Base-by-base conservation (phyloP, 92 coral and sea anemone genomes). In the Muricea muricata region DNA sequence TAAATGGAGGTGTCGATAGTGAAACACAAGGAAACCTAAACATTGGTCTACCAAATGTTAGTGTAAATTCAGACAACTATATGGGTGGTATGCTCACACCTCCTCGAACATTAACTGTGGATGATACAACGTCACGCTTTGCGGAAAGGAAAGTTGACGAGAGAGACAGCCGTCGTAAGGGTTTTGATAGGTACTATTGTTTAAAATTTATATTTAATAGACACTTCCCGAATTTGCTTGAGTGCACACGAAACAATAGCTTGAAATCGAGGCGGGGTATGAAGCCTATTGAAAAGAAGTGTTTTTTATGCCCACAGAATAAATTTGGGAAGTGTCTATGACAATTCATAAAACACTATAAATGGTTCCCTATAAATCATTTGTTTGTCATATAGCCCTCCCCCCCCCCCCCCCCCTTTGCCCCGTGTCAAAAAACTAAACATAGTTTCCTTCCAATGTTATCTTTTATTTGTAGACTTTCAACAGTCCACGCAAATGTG, bases 41-140 rank as follows among this genome's bases (percentile, higher is more conserved):
- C 23, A 86, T 92, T 26, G 94, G 85, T 25, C 61, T 92, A 47
- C 87, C 84, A 78, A 95, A 88, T 31, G 91, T 91, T 26, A 75
- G 91, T 34, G 90, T 92, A 68, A 78, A 91, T 42, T 30, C 56
- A 21, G 87, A 78, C 17, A 79, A 85, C 35, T 89, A 90, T 48
- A 83, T 90, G 91, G 94, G 99, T 26, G 92, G 94, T 35, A 96
- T 96, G 99, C 66, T 77, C 15, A 96, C 99, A 40, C 99, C 99
- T 0, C 99, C 99, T 34, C 81, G 99, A 32, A 96, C 97, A 28
- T 69, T 96, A 69, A 96, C 99, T 0, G 97, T 96, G 14, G 97
- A 93, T 76, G 95, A 96, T 50, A 87, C 99, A 45, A 86, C 91
- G 11, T 93, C 98, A 0, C 85, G 91, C 74, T 95, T 93, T 81